phyloP scores from a whole-genome alignment of 2,888 invertebrate species.

The Sialis fuliginosa region DNA sequence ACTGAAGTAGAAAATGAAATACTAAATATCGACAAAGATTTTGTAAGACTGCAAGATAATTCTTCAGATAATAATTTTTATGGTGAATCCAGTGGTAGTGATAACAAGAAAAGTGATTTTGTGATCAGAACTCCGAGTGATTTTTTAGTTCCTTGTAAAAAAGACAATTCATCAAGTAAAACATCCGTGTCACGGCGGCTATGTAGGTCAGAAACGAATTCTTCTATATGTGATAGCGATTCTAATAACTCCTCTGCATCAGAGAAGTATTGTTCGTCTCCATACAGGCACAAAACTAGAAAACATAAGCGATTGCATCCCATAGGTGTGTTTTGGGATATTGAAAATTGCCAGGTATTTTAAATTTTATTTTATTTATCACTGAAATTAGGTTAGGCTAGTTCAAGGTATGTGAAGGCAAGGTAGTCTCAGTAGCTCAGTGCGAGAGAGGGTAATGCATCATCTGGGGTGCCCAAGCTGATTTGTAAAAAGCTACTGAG shows the following conservation, averaged over 20 bases:
- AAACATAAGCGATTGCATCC: constrained; percentile 32
- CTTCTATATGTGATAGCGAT: constrained; percentile 2
- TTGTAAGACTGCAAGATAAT: not conserved
- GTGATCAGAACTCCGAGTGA: not conserved
- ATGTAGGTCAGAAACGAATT: not conserved
- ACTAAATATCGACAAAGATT: not conserved
- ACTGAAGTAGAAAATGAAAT: constrained; percentile 3
- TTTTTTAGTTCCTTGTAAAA: not conserved
- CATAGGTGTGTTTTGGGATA: constrained; percentile 85
- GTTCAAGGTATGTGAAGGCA: too few species aligned
- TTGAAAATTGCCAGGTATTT: constrained; percentile 67
- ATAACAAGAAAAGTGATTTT: not conserved
- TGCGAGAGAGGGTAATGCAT: too few species aligned
- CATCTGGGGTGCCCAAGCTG: too few species aligned
- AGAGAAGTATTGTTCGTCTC: constrained; percentile 7
- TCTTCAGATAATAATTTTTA: not conserved
- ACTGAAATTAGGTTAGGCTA: too few species aligned
- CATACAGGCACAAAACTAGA: constrained; percentile 8
- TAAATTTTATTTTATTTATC: too few species aligned
- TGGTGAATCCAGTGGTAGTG: not conserved
- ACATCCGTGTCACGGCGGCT: not conserved
- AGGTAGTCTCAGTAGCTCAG: too few species aligned
- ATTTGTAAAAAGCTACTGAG: too few species aligned
- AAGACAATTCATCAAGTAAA: not conserved
- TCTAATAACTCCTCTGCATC: constrained; percentile 7